Evolutionary conservation across 2,888 invertebrate species (phyloP).

Genomic region (Thalpophila matura): DNA sequence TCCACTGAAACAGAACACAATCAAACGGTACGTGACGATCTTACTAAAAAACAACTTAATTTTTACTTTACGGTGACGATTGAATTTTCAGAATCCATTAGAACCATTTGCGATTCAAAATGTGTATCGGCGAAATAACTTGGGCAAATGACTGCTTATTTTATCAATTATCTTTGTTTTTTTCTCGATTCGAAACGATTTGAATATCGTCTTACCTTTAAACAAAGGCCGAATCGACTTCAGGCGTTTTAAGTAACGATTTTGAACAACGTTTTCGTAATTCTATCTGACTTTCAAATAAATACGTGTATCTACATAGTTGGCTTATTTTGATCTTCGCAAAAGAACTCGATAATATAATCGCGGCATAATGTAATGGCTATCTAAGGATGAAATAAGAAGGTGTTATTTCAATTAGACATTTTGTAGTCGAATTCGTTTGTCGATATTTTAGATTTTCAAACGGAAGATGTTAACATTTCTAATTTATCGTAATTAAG

Average conservation of each 20-base stretch:
- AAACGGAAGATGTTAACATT: too few species aligned
- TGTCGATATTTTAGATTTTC: too few species aligned
- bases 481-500: too few species aligned
- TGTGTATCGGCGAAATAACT: conserved; percentile 64
- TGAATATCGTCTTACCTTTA: conserved; percentile 65
- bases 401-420: conserved; percentile 36
- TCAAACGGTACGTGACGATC: conserved; percentile 69
- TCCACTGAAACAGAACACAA: conserved; percentile 52
- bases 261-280: conserved; percentile 57
- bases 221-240: conserved; percentile 57
- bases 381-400: conserved; percentile 16
- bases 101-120: conserved; percentile 68
- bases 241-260: conserved; percentile 57
- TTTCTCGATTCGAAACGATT: conserved; percentile 54
- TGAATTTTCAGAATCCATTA: conserved; percentile 71
- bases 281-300: conserved; percentile 58
- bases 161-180: conserved; percentile 69
- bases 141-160: conserved; percentile 65
- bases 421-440: too few species aligned
- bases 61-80: conserved; percentile 70
- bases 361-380: conserved; percentile 22
- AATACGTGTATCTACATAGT: conserved; percentile 61
- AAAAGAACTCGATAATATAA: conserved; percentile 50
- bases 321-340: conserved; percentile 55
- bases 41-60: conserved; percentile 73